Percentiles rank a stretch among this genome's conserved stretches.
These are phyloP conservation scores for Ophiodon elongatus DNA, from an alignment of 2,113 vertebrate genomes.

Conservation along the genomic window DNA sequence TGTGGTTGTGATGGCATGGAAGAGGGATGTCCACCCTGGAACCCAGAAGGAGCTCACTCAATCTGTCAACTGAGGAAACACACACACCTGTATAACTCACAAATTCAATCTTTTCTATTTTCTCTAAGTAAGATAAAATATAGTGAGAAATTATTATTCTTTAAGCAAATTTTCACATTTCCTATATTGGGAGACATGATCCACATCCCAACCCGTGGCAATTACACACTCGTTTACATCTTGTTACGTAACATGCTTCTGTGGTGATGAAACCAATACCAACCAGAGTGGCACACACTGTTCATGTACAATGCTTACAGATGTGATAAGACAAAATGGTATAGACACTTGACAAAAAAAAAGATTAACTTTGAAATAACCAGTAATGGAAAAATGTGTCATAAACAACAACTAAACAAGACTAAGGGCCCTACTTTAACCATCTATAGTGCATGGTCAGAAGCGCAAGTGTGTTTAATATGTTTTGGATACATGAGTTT, in stretches of 20 bases:
- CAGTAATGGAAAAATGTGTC: background rate
- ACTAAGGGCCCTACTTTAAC: background rate
- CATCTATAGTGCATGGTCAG: no score
- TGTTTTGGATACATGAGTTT: no score
- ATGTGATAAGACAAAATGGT: background rate
- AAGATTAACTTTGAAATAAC: background rate
- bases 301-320: background rate
- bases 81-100: background rate
- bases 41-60: constrained; percentile 88
- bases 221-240: background rate
- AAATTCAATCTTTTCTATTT: background rate
- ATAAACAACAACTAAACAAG: background rate
- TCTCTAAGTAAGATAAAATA: background rate
- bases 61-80: constrained; percentile 85
- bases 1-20: constrained; percentile 75
- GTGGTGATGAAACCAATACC: background rate
- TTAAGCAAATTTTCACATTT: no score
- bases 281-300: background rate
- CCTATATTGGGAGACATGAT: background rate
- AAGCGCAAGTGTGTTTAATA: background rate
- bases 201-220: background rate
- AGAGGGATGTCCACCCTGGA: constrained; percentile 76
- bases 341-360: background rate
- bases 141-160: no score
- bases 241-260: background rate